These are phyloP conservation scores for Melanaphis sacchari DNA, from an alignment of 1,140 invertebrate genomes.

Conservation along the genomic window DNA sequence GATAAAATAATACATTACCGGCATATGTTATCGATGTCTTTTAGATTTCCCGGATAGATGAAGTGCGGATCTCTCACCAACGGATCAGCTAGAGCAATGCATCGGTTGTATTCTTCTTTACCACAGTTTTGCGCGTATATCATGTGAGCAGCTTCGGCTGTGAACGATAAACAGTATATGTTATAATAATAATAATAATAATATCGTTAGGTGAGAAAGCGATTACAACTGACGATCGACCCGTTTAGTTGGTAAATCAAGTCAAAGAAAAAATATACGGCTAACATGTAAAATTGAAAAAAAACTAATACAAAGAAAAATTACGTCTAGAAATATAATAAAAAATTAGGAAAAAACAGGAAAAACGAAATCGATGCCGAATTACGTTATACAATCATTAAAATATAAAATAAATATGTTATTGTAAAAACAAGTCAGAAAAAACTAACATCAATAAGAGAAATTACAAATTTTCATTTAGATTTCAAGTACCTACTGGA, in stretches of 20 bases:
- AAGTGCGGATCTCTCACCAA: constrained; percentile 69
- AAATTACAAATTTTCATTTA: too few species aligned
- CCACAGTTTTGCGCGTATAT: constrained; percentile 63
- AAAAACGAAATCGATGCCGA: too few species aligned
- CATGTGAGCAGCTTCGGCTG: constrained; percentile 24
- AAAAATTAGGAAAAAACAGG: too few species aligned
- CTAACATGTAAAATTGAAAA: too few species aligned
- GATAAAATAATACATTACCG: constrained; percentile 61
- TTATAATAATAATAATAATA: not conserved
- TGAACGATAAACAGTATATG: not conserved
- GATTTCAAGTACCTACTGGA: too few species aligned
- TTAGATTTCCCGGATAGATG: constrained; percentile 70
- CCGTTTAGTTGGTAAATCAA: not conserved
- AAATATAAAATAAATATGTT: too few species aligned
- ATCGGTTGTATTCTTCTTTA: constrained; percentile 67
- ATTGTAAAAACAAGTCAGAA: too few species aligned
- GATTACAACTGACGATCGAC: not conserved
- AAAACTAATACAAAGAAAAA: too few species aligned
- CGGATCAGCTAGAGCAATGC: constrained; percentile 68
- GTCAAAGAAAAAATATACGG: not conserved
- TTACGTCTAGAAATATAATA: too few species aligned
- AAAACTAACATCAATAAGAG: too few species aligned
- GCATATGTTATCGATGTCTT: constrained; percentile 70
- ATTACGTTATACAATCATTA: too few species aligned
- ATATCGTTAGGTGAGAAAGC: not conserved